phyloP scores from a whole-genome alignment of 2,797 vertebrate genomes.

The Rachycentron canadum region DNA sequence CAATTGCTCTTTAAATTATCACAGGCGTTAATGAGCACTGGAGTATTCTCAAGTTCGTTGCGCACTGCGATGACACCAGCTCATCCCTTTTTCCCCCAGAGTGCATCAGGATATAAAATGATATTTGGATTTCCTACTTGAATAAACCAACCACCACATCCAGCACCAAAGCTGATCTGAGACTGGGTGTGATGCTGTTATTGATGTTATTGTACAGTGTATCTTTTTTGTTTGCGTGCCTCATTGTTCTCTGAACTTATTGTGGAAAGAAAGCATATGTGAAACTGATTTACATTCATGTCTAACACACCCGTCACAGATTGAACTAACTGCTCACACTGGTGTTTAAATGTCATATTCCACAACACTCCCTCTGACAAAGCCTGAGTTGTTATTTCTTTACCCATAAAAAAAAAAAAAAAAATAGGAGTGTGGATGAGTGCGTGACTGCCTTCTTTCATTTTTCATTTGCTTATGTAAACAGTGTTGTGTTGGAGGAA shows the following conservation, averaged over 20 bases:
- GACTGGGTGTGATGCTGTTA: constrained; percentile 8
- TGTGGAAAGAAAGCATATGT: constrained; percentile 47
- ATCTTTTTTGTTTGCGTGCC: constrained; percentile 13
- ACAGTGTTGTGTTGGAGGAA: constrained; percentile 71
- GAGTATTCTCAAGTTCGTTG: constrained; percentile 1
- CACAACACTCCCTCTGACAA: constrained; percentile 54
- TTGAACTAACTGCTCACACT: constrained; percentile 51
- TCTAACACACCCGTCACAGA: constrained; percentile 70
- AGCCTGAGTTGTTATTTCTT: constrained; percentile 64
- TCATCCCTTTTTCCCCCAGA: neutral
- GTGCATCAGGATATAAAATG: neutral
- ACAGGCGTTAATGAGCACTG: constrained; percentile 13
- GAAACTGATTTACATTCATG: constrained; percentile 65
- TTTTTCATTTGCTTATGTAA: constrained; percentile 80
- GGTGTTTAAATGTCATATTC: constrained; percentile 72
- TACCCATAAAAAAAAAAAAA: constrained; percentile 53
- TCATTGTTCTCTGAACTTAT: constrained; percentile 41
- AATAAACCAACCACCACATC: neutral
- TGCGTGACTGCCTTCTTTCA: constrained; percentile 74
- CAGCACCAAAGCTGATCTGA: constrained; percentile 5
- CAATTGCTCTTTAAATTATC: constrained; percentile 30
- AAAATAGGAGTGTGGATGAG: constrained; percentile 22
- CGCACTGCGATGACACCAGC: constrained; percentile 7
- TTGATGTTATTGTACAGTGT: constrained; percentile 9
- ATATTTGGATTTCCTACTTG: neutral